A percentile compares a stretch with the other conserved stretches of the same genome.
Evolutionary conservation across 2,113 vertebrate species (phyloP).

Genomic region (Galemys pyrenaicus): DNA sequence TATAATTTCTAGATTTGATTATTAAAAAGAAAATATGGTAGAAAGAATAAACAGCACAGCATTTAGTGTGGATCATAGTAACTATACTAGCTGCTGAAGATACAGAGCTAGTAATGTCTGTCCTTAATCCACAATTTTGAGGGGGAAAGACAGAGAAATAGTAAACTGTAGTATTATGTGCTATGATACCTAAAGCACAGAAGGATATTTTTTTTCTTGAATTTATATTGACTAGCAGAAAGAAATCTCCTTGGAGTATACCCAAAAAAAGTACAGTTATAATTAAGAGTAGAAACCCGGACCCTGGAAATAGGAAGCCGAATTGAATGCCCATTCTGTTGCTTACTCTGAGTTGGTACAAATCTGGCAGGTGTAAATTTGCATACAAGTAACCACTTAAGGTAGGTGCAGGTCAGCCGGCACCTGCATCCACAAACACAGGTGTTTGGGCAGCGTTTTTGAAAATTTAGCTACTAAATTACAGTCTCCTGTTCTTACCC

Average conservation of each 20-base stretch:
- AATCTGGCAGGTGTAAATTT: slow-evolving; percentile 52
- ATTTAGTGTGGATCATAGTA: neutral
- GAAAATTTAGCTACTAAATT: slow-evolving; percentile 67
- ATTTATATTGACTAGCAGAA: neutral
- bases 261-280: neutral
- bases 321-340: neutral
- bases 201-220: neutral
- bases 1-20: slow-evolving; percentile 26
- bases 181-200: neutral
- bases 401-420: slow-evolving; percentile 18
- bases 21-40: neutral
- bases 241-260: slow-evolving; percentile 38
- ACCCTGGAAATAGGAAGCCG: neutral
- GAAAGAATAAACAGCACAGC: neutral
- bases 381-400: slow-evolving; percentile 41
- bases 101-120: neutral
- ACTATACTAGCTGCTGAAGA: neutral
- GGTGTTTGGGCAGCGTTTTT: slow-evolving; percentile 52
- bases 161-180: neutral
- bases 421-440: slow-evolving; percentile 59
- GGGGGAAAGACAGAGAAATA: neutral
- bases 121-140: neutral
- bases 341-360: neutral
- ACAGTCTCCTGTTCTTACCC: slow-evolving; percentile 35
- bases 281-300: slow-evolving; percentile 20